phyloP scores from a whole-genome alignment of 2,113 vertebrate genomes.

The Bos taurus region ARS-UCD2.0 NC_037351.1:39537501-39538000 shows the following conservation, averaged over 20 bases:
- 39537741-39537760: neutral
- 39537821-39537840: neutral
- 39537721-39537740: neutral
- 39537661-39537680: too few relatives aligned
- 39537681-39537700: neutral
- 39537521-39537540: constrained; percentile 22
- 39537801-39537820: neutral
- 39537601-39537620: rapidly evolving
- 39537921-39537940: neutral
- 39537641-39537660: neutral
- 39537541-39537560: constrained; percentile 49
- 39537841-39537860: neutral
- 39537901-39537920: neutral
- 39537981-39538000: neutral
- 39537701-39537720: neutral
- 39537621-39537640: neutral
- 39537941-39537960: neutral
- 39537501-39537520: constrained; percentile 1
- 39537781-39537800: neutral
- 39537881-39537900: neutral
- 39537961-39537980: neutral
- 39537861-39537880: neutral
- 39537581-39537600: neutral
- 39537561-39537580: neutral
- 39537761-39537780: neutral